These are phyloP conservation scores for Pollenia griseotomentosa DNA, from an alignment of 2,888 invertebrate species.

Conservation along the genomic window DNA sequence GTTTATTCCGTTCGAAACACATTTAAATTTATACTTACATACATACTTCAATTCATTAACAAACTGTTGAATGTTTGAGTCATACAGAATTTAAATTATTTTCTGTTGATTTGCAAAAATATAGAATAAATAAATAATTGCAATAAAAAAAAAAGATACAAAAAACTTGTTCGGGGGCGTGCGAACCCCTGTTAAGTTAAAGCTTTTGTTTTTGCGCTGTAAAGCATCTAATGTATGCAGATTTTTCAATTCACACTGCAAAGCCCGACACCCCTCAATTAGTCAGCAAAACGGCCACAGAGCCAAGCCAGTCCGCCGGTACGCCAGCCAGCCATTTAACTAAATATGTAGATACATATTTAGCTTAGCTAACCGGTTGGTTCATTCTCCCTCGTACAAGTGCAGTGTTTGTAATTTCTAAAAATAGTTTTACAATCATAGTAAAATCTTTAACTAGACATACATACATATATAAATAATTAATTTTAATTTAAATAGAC, in stretches of 20 bases:
- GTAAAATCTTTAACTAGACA: constrained; percentile 40
- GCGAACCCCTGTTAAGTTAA: constrained; percentile 64
- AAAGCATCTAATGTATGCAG: constrained; percentile 22
- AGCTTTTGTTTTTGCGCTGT: constrained; percentile 56
- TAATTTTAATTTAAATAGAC: constrained; percentile 6
- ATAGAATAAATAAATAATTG: constrained; percentile 58
- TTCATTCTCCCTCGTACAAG: constrained; percentile 67
- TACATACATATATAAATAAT: constrained; percentile 24
- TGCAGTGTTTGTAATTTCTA: constrained; percentile 71
- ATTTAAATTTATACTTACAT: not conserved
- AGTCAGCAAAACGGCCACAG: not conserved
- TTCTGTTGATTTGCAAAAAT: constrained; percentile 49
- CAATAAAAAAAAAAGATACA: constrained; percentile 48
- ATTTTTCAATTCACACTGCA: constrained; percentile 35
- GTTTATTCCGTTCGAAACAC: constrained; percentile 13
- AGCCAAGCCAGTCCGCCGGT: not conserved
- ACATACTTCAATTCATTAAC: constrained; percentile 52
- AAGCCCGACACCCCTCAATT: not conserved
- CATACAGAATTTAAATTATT: constrained; percentile 64
- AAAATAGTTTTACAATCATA: constrained; percentile 74
- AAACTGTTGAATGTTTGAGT: constrained; percentile 66
- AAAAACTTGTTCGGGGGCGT: constrained; percentile 71
- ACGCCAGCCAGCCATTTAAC: constrained; percentile 30
- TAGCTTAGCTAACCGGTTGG: constrained; percentile 55
- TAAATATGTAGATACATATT: not conserved